Conservation (phyloP, 2,888 invertebrate genomes). For the Hydriomena furcata region DNA sequence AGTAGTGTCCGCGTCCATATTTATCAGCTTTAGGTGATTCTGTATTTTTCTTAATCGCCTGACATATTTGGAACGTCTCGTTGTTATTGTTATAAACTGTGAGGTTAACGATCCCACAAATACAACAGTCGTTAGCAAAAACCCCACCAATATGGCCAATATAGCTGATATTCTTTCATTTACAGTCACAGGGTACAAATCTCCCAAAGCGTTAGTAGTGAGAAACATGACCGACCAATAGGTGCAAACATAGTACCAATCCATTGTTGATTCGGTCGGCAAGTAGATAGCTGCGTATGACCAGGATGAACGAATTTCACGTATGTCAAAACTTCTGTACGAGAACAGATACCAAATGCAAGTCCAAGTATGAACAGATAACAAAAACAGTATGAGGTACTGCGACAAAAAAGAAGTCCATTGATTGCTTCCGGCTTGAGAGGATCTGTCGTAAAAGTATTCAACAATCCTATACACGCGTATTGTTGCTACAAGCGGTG, state of each 20-base stretch:
- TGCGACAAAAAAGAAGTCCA: slow-evolving; percentile 77
- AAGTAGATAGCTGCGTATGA: slow-evolving; percentile 61
- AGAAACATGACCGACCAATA: slow-evolving; percentile 78
- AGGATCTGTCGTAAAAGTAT: slow-evolving; percentile 70
- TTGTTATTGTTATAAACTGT: slow-evolving; percentile 76
- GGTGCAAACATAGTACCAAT: slow-evolving; percentile 75
- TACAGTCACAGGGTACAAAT: slow-evolving; percentile 72
- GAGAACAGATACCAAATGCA: slow-evolving; percentile 76
- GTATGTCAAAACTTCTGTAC: slow-evolving; percentile 61
- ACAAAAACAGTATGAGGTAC: slow-evolving; percentile 69
- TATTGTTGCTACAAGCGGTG: slow-evolving; percentile 64
- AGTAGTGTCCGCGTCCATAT: slow-evolving; percentile 66
- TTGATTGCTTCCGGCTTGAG: slow-evolving; percentile 75
- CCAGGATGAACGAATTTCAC: slow-evolving; percentile 66
- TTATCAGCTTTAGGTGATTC: slow-evolving; percentile 69
- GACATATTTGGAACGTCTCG: slow-evolving; percentile 72
- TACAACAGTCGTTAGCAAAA: slow-evolving; percentile 72
- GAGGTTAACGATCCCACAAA: slow-evolving; percentile 80
- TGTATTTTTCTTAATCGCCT: slow-evolving; percentile 70
- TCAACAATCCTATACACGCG: slow-evolving; percentile 70
- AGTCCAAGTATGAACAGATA: slow-evolving; percentile 74
- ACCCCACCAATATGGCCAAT: slow-evolving; percentile 68
- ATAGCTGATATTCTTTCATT: slow-evolving; percentile 66
- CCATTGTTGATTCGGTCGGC: slow-evolving; percentile 63
- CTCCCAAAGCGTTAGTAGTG: slow-evolving; percentile 74